Evolutionary conservation across 2,888 invertebrate species (phyloP), one percentile per base, ranked within the genome.

Genomic region (Melinaea menophilus): DNA sequence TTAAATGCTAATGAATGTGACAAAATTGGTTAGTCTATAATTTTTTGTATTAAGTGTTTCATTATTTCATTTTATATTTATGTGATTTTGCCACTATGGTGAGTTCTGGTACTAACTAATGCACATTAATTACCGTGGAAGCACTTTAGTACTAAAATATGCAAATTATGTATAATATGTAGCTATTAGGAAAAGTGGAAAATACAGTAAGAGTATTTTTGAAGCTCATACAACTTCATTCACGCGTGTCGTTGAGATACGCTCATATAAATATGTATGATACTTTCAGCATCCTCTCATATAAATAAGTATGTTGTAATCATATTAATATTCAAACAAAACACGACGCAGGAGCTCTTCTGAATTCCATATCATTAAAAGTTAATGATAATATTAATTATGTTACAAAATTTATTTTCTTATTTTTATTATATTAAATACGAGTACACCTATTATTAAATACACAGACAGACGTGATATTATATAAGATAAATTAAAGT

Each of bases 41-140:
- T 1, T 48, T 48, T n/a, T 7, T 7, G 13, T 48, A 13, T 48
- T 12, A 5, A 48, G n/a, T 48, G 13, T 48, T 13, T n/a, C 48
- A 48, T 48, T 7, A 5, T 37, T 37, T 22, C 5, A 13, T 48
- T 48, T 48, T 22, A 13, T 48, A 7, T 48, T 1, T 4, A 4
- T 22, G 22, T 48, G 13, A 13, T 48, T 48, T n/a, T 12, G 48
- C 13, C 3, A n/a, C 3, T n/a, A 22, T 13, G 13, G 48, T 13
- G 3, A 13, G 22, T 48, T 48, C 48, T 48, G 13, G 48, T 12
- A 75, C 73, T 80, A 82, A 80, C 75, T 78, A 78, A 83, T 84
- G 83, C 80, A 76, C 84, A 85, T 86, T 85, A 81, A 84, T 85
- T 84, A 81, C 76, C 9, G 72, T 74, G 76, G 77, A 78, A 70